phyloP scores from a whole-genome alignment of 2,113 vertebrate species.

The Rhinolophus sinicus region DNA sequence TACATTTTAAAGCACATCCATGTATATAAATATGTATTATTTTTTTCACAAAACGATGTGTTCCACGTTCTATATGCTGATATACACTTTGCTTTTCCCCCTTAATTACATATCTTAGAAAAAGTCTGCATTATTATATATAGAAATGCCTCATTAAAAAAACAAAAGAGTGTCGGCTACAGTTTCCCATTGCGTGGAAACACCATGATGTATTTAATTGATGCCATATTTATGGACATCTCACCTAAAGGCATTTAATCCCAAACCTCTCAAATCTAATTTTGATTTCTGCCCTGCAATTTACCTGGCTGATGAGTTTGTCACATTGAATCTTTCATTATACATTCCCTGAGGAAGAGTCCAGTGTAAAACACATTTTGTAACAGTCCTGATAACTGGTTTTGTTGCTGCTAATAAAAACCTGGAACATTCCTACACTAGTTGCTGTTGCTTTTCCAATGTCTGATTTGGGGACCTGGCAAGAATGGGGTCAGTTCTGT shows the following conservation, averaged over 20 bases:
- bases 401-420: neutral
- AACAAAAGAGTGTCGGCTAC: neutral
- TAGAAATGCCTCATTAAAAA: neutral
- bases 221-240: neutral
- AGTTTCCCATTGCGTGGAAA: neutral
- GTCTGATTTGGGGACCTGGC: neutral
- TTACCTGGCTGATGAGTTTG: neutral
- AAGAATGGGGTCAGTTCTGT: neutral
- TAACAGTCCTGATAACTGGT: neutral
- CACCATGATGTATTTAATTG: neutral
- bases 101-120: neutral
- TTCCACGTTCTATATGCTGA: neutral
- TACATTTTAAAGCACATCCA: neutral
- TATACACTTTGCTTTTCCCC: neutral
- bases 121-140: neutral
- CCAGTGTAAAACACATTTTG: neutral
- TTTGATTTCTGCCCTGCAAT: neutral
- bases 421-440: neutral
- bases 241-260: neutral
- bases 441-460: neutral
- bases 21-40: neutral
- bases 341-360: neutral
- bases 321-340: neutral
- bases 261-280: neutral
- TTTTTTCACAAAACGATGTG: neutral